These are phyloP conservation scores for Dipus sagitta DNA, from an alignment of 2,797 vertebrate species.

Conservation along the genomic window DNA sequence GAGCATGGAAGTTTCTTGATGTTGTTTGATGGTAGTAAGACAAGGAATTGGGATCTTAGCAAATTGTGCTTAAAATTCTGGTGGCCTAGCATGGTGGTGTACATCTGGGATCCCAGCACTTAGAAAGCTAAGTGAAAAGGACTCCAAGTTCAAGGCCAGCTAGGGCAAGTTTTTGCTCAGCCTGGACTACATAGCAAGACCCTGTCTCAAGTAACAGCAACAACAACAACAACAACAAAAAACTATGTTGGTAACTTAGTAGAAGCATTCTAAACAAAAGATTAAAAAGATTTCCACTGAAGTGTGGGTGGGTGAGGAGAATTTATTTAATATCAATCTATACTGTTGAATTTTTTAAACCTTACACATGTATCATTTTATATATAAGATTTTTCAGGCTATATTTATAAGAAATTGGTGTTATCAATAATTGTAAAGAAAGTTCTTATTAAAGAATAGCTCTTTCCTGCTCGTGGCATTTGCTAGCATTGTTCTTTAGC, in stretches of 20 bases:
- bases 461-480: constrained; percentile 69
- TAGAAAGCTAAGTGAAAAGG: background rate
- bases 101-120: no score
- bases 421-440: constrained; percentile 57
- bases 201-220: background rate
- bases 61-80: background rate
- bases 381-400: constrained; percentile 24
- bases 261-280: constrained; percentile 18
- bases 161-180: background rate
- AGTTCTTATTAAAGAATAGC: constrained; percentile 62
- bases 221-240: background rate
- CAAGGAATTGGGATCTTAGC: background rate
- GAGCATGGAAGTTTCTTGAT: background rate
- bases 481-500: constrained; percentile 74
- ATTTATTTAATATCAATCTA: background rate
- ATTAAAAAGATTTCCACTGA: background rate
- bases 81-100: background rate
- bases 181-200: background rate
- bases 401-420: constrained; percentile 15
- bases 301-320: background rate
- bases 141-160: background rate
- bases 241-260: background rate
- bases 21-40: background rate
- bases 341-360: background rate
- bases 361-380: background rate